phyloP scores from a whole-genome alignment of 1,140 invertebrate genomes.

The Hydropsyche tenuis region DNA sequence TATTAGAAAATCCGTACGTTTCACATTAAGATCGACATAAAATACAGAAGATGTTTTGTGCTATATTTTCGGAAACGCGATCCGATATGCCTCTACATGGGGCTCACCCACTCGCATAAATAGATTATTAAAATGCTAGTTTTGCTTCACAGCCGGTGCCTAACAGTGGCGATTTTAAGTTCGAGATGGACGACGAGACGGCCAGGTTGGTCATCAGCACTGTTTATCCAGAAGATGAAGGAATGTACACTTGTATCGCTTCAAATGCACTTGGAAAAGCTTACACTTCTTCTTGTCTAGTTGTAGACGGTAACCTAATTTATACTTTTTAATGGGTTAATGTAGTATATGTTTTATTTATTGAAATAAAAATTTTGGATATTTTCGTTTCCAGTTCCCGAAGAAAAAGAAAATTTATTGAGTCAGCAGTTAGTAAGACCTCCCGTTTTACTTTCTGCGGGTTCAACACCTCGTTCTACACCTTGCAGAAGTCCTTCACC shows the following conservation, averaged over 20 bases:
- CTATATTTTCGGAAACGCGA: too few relatives aligned
- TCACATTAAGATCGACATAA: too few relatives aligned
- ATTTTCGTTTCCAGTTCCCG: slow-evolving; percentile 75
- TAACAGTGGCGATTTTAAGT: slow-evolving; percentile 72
- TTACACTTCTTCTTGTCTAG: slow-evolving; percentile 77
- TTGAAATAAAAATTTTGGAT: not conserved
- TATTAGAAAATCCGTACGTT: too few relatives aligned
- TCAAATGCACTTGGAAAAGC: slow-evolving; percentile 82
- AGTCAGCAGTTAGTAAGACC: slow-evolving; percentile 72
- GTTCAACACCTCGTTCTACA: slow-evolving; percentile 76
- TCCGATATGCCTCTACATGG: too few relatives aligned
- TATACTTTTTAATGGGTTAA: not conserved
- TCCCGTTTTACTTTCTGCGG: slow-evolving; percentile 68
- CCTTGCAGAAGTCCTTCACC: slow-evolving; percentile 69
- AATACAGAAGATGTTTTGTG: too few relatives aligned
- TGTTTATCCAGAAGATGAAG: slow-evolving; percentile 86
- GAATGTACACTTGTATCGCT: slow-evolving; percentile 86
- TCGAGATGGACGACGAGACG: slow-evolving; percentile 70
- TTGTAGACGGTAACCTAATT: slow-evolving; percentile 76
- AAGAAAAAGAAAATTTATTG: slow-evolving; percentile 78
- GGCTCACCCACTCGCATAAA: not conserved
- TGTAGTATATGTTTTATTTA: slow-evolving; percentile 7
- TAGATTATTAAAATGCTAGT: not conserved
- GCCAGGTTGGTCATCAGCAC: slow-evolving; percentile 75
- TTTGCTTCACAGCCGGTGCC: slow-evolving; percentile 66